Percentiles rank a stretch among this genome's conserved stretches.
These are phyloP conservation scores for Hyperopisus bebe DNA, from an alignment of 2,113 vertebrate genomes.

Conservation along the genomic window DNA sequence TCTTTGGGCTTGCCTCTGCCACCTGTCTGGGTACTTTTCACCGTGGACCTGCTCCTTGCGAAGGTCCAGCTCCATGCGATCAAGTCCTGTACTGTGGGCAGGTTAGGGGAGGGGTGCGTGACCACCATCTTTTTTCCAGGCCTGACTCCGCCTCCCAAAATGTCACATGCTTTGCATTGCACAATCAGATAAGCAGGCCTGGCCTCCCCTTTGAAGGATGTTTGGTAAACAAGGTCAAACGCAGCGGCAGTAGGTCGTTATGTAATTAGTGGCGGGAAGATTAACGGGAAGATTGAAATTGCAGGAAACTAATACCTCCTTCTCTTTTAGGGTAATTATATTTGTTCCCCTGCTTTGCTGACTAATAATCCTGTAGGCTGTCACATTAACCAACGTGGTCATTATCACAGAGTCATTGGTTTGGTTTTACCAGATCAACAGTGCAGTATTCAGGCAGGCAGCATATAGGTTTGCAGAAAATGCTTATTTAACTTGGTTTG, in stretches of 20 bases:
- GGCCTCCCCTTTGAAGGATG: background rate
- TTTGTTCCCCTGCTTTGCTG: background rate
- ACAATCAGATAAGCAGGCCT: background rate
- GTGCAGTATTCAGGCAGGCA: background rate
- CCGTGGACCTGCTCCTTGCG: background rate
- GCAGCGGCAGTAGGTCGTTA: background rate
- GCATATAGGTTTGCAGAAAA: background rate
- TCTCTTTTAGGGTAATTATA: background rate
- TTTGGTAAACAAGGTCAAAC: background rate
- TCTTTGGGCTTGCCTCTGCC: background rate
- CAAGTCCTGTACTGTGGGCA: background rate
- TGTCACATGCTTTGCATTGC: background rate
- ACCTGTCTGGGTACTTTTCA: background rate
- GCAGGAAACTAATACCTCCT: constrained; percentile 2
- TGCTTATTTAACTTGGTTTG: background rate
- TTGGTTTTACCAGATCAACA: background rate
- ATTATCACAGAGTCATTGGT: background rate
- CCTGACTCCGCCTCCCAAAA: background rate
- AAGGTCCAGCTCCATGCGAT: background rate
- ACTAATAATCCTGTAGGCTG: background rate
- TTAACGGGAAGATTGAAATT: constrained; percentile 15
- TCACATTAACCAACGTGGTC: background rate
- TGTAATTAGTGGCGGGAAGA: background rate
- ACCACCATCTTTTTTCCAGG: background rate
- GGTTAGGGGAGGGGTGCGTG: background rate